Base-by-base conservation (phyloP, 2,888 invertebrate species). In the Stenodema calcarata region DNA sequence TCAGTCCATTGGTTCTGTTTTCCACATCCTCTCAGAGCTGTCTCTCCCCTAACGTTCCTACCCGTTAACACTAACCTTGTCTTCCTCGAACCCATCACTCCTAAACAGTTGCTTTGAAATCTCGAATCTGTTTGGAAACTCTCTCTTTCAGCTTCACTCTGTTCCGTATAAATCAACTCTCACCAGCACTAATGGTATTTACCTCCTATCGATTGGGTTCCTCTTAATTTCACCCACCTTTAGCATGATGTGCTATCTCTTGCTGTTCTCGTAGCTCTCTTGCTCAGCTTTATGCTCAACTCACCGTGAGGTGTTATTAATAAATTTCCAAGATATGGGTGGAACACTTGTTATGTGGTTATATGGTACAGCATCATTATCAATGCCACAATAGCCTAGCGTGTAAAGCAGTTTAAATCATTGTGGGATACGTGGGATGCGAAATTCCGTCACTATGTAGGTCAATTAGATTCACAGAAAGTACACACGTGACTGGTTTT, bases 11-110 rank as follows among this genome's bases (percentile, higher is more conserved):
- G 82, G 62, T 30, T 84, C 84, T 1, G 76, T 44, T 42, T 84
- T 84, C 50, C 84, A 84, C 84, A 84, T 84, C 30, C 84, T 84
- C 27, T 84, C 84, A 11, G 73, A 84, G 18, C 62, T 84, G 1
- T 73, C 84, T n/a, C 47, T 41, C 42, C 82, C 82, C 12, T 82
- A 27, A 82, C 23, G 27, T 73, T 70, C 70, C 35, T 18, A 3
- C 35, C 12, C 73, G 62, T 27, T 18, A n/a, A n/a, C 18, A 18
- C 18, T n/a, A n/a, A 14, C 62, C 62, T 23, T 27, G 62, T 62
- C 62, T 62, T 62, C 62, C 62, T 18, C 27, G 23, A 9, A 6
- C 11, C 27, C 62, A 62, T n/a, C 23, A 54, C 18, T 54, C 18
- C 1, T 62, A 23, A 18, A 16, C 50, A n/a, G n/a, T 50, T 50